phyloP scores from a whole-genome alignment of 2,888 invertebrate genomes.

The Hecatera dysodea region DNA sequence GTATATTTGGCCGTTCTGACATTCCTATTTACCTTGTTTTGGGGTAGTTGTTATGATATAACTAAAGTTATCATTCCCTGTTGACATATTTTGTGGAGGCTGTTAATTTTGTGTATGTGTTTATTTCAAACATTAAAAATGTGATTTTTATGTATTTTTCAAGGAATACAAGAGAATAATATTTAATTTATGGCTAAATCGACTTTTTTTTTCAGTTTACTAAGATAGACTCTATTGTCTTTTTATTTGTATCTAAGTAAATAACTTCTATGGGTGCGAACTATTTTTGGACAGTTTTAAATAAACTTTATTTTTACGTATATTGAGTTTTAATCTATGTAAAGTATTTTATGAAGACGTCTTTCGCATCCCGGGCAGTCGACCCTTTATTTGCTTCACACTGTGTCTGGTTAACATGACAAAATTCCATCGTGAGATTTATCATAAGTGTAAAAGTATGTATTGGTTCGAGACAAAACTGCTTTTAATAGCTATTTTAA shows the following conservation, averaged over 20 bases:
- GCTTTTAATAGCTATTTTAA: no score
- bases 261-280: conserved; percentile 48
- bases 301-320: conserved; percentile 45
- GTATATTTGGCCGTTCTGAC: conserved; percentile 15
- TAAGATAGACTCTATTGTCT: conserved; percentile 27
- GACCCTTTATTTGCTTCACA: no score
- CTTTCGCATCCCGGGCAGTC: background rate
- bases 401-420: background rate
- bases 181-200: background rate
- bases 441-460: no score
- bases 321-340: conserved; percentile 33
- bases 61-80: conserved; percentile 36
- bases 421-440: background rate
- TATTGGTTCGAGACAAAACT: no score
- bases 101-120: background rate
- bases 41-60: conserved; percentile 19
- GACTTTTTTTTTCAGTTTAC: conserved; percentile 17
- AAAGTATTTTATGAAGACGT: background rate
- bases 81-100: conserved; percentile 3
- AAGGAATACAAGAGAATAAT: background rate
- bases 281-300: conserved; percentile 55
- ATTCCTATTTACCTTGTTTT: conserved; percentile 50
- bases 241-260: conserved; percentile 33
- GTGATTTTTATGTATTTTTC: background rate
- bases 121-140: background rate